phyloP scores from a whole-genome alignment of 2,113 vertebrate species.

The Rhinolophus sinicus region DNA sequence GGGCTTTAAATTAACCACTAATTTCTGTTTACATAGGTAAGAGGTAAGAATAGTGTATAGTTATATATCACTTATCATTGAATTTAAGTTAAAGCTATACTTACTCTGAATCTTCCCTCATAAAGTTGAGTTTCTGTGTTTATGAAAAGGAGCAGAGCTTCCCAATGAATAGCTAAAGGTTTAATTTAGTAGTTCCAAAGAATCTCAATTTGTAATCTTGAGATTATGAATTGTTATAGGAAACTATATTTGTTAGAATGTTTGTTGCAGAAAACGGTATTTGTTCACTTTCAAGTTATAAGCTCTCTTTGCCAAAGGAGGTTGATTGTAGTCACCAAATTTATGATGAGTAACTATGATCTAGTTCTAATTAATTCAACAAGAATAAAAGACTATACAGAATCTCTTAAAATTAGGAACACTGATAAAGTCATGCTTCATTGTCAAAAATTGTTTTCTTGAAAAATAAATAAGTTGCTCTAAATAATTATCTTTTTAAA shows the following conservation, averaged over 20 bases:
- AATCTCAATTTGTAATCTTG: neutral
- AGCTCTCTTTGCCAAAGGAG: constrained; percentile 7
- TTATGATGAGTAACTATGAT: neutral
- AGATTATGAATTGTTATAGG: neutral
- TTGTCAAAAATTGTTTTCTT: neutral
- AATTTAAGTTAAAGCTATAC: constrained; percentile 45
- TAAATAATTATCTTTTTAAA: neutral
- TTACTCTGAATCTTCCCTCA: neutral
- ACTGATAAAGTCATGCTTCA: neutral
- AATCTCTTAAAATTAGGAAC: neutral
- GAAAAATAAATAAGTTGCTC: neutral
- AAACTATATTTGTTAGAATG: constrained; percentile 17
- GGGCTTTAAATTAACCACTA: constrained; percentile 35
- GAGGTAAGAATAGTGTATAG: neutral
- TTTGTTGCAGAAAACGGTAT: neutral
- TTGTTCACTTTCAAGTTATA: neutral
- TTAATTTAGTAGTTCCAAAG: constrained; percentile 8
- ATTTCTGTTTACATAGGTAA: constrained; percentile 18
- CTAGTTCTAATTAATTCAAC: neutral
- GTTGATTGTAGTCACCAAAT: neutral
- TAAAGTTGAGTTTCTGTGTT: constrained; percentile 20
- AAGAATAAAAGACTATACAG: neutral
- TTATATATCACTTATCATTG: neutral
- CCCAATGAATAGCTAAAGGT: neutral
- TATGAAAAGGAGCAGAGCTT: neutral